Evolutionary conservation across 2,888 invertebrate species (phyloP), one percentile per base, ranked within the genome.

Genomic region (Heliconius ismenius): DNA sequence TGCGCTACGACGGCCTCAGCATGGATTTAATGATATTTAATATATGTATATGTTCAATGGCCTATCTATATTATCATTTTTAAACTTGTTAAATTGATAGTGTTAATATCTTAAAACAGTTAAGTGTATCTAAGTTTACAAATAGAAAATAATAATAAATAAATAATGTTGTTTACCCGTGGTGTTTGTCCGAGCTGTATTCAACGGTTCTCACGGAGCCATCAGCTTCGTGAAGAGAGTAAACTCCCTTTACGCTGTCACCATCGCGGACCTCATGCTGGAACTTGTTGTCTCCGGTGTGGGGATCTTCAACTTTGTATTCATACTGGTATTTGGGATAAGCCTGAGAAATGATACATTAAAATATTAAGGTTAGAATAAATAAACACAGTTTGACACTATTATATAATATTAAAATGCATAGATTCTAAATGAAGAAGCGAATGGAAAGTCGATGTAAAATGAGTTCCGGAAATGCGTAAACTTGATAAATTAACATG

Each of bases 201-300:
- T 95, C 95, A 36, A 95, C 95, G 79, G 95, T 95, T 81, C 95
- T 92, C 78, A 95, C 85, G 76, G 95, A 95, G 39, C 95, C 95
- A 80, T 95, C 95, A 78, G 95, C 92, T 83, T 95, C 95, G 76
- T 95, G 94, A 62, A 95, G 87, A 70, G 95, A 93, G 86, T 96
- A 96, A 69, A 95, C 95, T 60, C 96, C 96, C 85, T 95, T 95
- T 73, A 96, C 96, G 24, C 92, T 95, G 82, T 96, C 95, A 11
- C 96, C 96, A 89, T 95, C 95, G 24, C 95, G 92, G 80, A 90
- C 87, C 86, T 95, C 95, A 76, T 94, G 91, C 82, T 95, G 95
- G 88, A 92, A 95, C 87, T 95, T 95, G 83, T 95, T 95, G 87
- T 95, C 95, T 65, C 95, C 96, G 60, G 95, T 95, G 80, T 95